Evolutionary conservation across 2,797 vertebrate genomes (phyloP).

Genomic region (Discoglossus pictus): DNA sequence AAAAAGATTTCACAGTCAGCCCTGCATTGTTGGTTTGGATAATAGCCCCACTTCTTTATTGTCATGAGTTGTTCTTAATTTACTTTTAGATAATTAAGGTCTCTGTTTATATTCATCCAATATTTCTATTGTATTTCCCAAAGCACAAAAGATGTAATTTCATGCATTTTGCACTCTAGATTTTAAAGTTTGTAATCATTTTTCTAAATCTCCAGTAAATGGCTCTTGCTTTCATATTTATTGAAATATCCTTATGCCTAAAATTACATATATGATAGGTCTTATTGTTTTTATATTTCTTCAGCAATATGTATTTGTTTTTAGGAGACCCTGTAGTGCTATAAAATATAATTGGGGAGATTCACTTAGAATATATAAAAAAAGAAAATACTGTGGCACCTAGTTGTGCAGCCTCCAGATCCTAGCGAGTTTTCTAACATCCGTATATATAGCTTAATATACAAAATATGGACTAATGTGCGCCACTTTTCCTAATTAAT

Average conservation of each 20-base stretch:
- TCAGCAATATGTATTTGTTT: too few relatives aligned
- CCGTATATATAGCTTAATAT: too few relatives aligned
- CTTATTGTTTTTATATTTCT: too few relatives aligned
- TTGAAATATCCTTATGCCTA: slow-evolving; percentile 54
- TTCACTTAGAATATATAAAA: too few relatives aligned
- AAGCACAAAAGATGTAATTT: slow-evolving; percentile 70
- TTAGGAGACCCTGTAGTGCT: too few relatives aligned
- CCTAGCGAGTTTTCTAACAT: too few relatives aligned
- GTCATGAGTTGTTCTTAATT: slow-evolving; percentile 70
- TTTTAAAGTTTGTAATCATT: slow-evolving; percentile 72
- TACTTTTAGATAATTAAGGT: slow-evolving; percentile 79
- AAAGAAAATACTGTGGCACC: too few relatives aligned
- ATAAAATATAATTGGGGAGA: too few relatives aligned
- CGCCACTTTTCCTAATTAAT: too few relatives aligned
- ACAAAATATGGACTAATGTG: too few relatives aligned
- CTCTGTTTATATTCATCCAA: slow-evolving; percentile 71
- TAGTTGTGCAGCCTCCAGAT: too few relatives aligned
- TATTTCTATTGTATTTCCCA: slow-evolving; percentile 72
- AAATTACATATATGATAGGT: too few relatives aligned
- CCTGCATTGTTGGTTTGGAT: slow-evolving; percentile 71
- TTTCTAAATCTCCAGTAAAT: slow-evolving; percentile 68
- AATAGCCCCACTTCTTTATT: slow-evolving; percentile 71
- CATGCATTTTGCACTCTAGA: slow-evolving; percentile 65
- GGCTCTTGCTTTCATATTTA: slow-evolving; percentile 58
- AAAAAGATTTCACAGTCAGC: slow-evolving; percentile 75